Evolutionary conservation across 2,113 vertebrate genomes (phyloP).

Genomic region (Galeopterus variegatus): DNA sequence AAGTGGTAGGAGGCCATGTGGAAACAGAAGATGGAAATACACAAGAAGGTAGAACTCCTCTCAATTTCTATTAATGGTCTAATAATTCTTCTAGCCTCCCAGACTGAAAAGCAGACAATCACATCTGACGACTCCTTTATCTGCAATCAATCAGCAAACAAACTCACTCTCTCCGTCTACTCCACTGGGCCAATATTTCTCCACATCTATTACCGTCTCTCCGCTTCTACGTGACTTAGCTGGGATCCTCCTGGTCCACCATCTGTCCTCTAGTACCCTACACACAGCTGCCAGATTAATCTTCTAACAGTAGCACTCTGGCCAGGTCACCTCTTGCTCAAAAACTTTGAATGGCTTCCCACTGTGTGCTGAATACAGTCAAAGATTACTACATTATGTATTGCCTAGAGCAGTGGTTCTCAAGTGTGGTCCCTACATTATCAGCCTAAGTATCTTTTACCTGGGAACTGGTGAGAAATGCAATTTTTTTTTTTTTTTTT

Average conservation of each 20-base stretch:
- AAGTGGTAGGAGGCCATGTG: not conserved
- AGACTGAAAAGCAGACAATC: not conserved
- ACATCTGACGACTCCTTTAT: not conserved
- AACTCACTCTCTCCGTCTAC: not conserved
- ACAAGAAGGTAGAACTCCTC: not conserved
- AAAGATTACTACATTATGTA: not conserved
- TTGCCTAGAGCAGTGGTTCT: not conserved
- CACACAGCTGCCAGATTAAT: not conserved
- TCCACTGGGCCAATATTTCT: not conserved
- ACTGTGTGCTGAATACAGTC: not conserved
- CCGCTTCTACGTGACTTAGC: not conserved
- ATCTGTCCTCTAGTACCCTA: not conserved
- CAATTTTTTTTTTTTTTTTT: too few species aligned
- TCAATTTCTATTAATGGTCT: not conserved
- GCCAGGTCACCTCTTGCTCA: not conserved
- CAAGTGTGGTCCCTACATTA: not conserved
- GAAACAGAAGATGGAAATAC: not conserved
- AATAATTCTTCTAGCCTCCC: not conserved
- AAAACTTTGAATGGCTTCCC: constrained; percentile 3
- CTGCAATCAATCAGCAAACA: not conserved
- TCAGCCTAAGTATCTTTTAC: not conserved
- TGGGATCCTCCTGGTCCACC: not conserved
- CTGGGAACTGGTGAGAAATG: not conserved
- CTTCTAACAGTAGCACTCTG: constrained; percentile 23
- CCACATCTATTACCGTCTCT: not conserved